These are phyloP conservation scores for Phalera bucephala DNA, from an alignment of 2,888 invertebrate genomes.

Conservation along the genomic window DNA sequence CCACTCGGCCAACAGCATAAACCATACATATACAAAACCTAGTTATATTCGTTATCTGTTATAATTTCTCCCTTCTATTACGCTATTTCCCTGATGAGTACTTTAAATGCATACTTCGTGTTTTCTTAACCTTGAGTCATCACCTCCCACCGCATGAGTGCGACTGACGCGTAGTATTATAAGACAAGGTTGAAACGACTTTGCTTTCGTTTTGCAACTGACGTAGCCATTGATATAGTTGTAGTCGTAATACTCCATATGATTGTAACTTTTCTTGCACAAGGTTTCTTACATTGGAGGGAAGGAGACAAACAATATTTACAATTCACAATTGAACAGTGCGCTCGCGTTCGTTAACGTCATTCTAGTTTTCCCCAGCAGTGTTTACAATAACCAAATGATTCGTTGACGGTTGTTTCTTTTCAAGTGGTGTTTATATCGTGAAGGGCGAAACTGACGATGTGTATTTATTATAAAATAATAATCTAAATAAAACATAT, in stretches of 20 bases:
- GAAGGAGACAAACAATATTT: slow-evolving; percentile 18
- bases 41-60: no score
- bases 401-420: slow-evolving; percentile 33
- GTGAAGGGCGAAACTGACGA: slow-evolving; percentile 13
- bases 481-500: neutral
- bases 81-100: no score
- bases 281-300: slow-evolving; percentile 7
- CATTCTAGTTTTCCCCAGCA: slow-evolving; percentile 42
- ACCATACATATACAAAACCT: no score
- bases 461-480: slow-evolving; percentile 11
- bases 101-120: no score
- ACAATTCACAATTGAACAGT: slow-evolving; percentile 12
- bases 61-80: no score
- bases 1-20: no score
- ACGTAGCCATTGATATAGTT: slow-evolving; percentile 31
- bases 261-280: slow-evolving; percentile 22
- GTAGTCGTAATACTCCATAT: slow-evolving; percentile 16
- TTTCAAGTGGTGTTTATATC: slow-evolving; percentile 22
- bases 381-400: slow-evolving; percentile 32
- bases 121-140: no score
- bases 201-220: slow-evolving; percentile 53
- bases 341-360: slow-evolving; percentile 46
- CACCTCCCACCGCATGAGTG: no score
- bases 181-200: slow-evolving; percentile 33
- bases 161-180: slow-evolving; percentile 2